These are phyloP conservation scores for Acomys russatus DNA, from an alignment of 2,797 vertebrate species.

Conservation along the genomic window DNA sequence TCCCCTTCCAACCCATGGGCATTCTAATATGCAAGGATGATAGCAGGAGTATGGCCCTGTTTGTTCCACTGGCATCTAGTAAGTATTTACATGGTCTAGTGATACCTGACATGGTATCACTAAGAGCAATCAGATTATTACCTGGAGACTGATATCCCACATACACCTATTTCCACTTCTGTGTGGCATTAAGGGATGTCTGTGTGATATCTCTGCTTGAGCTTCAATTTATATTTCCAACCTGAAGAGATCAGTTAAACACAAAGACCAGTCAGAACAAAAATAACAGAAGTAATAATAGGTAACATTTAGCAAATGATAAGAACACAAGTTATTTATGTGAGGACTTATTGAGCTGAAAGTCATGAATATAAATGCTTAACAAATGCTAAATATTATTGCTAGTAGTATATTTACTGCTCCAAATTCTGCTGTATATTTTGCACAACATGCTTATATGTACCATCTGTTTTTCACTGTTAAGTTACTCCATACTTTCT, in stretches of 20 bases:
- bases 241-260: neutral
- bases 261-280: neutral
- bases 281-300: neutral
- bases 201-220: neutral
- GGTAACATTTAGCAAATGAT: neutral
- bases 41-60: too few relatives aligned
- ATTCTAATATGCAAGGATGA: neutral
- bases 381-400: neutral
- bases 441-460: neutral
- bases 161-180: neutral
- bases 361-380: neutral
- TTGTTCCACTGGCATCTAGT: neutral
- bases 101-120: neutral
- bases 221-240: neutral
- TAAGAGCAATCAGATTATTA: neutral
- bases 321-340: neutral
- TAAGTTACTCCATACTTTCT: neutral
- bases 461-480: neutral
- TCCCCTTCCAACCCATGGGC: fast-evolving
- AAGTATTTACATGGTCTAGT: neutral
- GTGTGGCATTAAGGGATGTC: neutral
- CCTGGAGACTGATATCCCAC: neutral
- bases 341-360: neutral
- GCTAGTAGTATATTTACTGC: neutral
- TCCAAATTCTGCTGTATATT: neutral